Base-by-base conservation (phyloP, 2,797 vertebrate genomes). In the Sparus aurata region DNA sequence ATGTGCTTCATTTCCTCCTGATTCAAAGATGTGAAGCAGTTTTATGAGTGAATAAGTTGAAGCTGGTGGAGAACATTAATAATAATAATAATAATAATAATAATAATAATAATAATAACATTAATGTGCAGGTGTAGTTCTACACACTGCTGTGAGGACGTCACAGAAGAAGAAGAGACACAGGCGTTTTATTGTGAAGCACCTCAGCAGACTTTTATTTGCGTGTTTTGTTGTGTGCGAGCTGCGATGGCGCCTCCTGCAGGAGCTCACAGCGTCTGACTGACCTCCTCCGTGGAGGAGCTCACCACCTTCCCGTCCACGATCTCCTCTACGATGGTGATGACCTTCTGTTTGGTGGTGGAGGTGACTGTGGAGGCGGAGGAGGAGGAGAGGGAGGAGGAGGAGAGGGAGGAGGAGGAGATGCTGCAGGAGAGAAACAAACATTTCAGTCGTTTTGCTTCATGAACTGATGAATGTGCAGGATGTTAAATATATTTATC, bases 261-360 rank as follows among this genome's bases (percentile, higher is more conserved):
- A 70, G 59, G 65, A 18, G 22, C 47, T 84, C 70, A 27, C 4
- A 23, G 1, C 52, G 0, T 12, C 3, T 71, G 12, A 3, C 1
- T 4, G 57, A 58, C 0, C 17, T 38, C 43, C 43, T 88, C 22
- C 0, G 1, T 9, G 23, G 38, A 43, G 15, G 77, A 3, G 88
- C 83, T 89, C 43, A 97, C 94, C 79, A 97, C 95, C 80, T 80
- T 90, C 41, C 96, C 96, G 0, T 97, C 93, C 84, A 96, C 93
- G 0, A 96, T 22, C 85, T 97, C 95, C 87, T 97, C 95, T 0
- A 95, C 88, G 5, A 96, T 92, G 0, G 95, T 96, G 75, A 96
- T 92, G 30, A 96, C 90, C 77, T 95, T 95, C 25, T 94, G 93
- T 22, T 91, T 94, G 0, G 27, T 87, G 47, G 30, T 78, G 2